Evolutionary conservation across 2,797 vertebrate species (phyloP).

Genomic region (Holocentrus rufus): DNA sequence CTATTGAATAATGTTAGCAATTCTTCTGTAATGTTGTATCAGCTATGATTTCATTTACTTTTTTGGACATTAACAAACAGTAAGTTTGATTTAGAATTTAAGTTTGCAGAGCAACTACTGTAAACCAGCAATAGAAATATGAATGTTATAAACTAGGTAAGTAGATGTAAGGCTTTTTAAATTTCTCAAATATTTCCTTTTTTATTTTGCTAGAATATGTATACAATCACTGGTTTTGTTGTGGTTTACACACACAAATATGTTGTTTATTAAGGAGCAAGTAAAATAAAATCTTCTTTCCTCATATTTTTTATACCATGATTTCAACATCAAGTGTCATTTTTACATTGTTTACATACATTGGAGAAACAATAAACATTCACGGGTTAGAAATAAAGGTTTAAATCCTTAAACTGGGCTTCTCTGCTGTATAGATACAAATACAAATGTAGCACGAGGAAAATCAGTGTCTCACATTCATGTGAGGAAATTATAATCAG

Average conservation of each 20-base stretch:
- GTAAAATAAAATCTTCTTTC: constrained; percentile 88
- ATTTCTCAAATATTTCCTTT: constrained; percentile 80
- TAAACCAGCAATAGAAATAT: constrained; percentile 94
- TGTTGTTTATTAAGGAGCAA: constrained; percentile 86
- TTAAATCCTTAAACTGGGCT: background rate
- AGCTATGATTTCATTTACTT: constrained; percentile 87
- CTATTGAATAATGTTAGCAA: constrained; percentile 88
- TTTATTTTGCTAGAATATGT: constrained; percentile 91
- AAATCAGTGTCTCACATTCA: constrained; percentile 19
- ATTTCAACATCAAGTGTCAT: constrained; percentile 68
- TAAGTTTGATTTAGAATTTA: constrained; percentile 85
- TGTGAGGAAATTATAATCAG: constrained; percentile 24
- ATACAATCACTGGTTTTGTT: constrained; percentile 87
- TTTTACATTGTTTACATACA: constrained; percentile 41
- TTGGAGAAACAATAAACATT: constrained; percentile 4
- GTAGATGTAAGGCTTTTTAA: constrained; percentile 83
- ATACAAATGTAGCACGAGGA: background rate
- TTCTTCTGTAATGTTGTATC: constrained; percentile 95
- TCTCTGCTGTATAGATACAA: background rate
- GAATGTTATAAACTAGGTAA: constrained; percentile 88
- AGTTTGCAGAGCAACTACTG: constrained; percentile 87
- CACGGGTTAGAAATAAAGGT: constrained; percentile 12
- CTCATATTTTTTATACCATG: constrained; percentile 83
- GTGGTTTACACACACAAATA: constrained; percentile 87
- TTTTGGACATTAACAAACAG: constrained; percentile 84